Evolutionary conservation across 2,113 vertebrate species (phyloP), one percentile per base, ranked within the genome.

Genomic region (Symphodus melops): DNA sequence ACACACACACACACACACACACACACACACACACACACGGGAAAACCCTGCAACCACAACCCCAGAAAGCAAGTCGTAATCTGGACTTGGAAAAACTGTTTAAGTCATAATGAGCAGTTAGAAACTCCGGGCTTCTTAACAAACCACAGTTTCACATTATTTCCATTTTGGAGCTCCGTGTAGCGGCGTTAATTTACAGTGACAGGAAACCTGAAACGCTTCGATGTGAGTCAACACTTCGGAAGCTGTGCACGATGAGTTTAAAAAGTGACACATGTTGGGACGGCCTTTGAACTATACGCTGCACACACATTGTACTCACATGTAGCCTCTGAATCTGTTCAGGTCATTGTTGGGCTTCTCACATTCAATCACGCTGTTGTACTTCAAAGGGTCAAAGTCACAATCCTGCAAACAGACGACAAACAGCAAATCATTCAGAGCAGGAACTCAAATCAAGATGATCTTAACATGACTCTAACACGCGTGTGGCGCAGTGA

Each of bases 301-400:
- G 14, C 23, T 5, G 17, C 46, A 21, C 46, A 68, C 54, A 51
- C 54, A 44, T n/a, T n/a, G 44, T 42, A 98, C 98, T 99, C 92
- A 99, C 98, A 97, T 97, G 95, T 95, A 97, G 48, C 98, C 98
- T 76, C 93, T 93, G 90, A 99, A 99, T 77, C 97, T 92, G 90
- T 94, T 96, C 86, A 99, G 94, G 91, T 99, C 96, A 4, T 98
- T 98, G 93, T 99, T 99, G 61, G 98, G 98, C 86, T 97, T 98
- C 92, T 99, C 98, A 37, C 98, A 99, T 90, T 99, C 98, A 63
- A 99, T 97, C 1, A 96, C n/a, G 36, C 96, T 95, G 93, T 95
- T 96, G 94, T 98, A 99, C 77, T 94, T 98, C 75, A 96, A 63
- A 0, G 97, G 98, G 77, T 98, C 95, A 86, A 99, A 99, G 57